Conservation (phyloP, 2,797 vertebrate genomes). For the Centroberyx gerrardi region DNA sequence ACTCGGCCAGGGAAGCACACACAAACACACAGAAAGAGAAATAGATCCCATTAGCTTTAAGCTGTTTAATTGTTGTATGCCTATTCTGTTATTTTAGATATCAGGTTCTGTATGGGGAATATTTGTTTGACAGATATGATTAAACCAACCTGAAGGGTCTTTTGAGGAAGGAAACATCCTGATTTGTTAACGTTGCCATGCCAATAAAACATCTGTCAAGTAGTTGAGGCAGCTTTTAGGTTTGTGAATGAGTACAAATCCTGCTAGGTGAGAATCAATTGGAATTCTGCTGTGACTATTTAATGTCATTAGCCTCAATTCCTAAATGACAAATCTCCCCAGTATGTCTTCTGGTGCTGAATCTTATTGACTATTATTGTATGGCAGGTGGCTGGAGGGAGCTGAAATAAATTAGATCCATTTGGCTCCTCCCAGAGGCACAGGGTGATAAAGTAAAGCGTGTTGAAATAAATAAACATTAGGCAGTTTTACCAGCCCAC, state of each 20-base stretch:
- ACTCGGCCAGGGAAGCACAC: constrained; percentile 7
- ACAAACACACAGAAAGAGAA: constrained; percentile 16
- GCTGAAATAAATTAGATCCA: constrained; percentile 84
- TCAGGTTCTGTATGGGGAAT: not conserved
- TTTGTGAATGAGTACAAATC: constrained; percentile 19
- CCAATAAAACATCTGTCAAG: not conserved
- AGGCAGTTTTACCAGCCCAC: constrained; percentile 43
- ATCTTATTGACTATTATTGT: constrained; percentile 80
- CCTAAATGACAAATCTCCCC: constrained; percentile 79
- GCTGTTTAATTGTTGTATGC: constrained; percentile 2
- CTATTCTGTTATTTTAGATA: constrained; percentile 16
- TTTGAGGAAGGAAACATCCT: constrained; percentile 4
- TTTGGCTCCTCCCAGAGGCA: constrained; percentile 81
- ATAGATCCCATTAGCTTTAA: not conserved
- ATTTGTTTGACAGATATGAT: not conserved
- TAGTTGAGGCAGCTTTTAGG: not conserved
- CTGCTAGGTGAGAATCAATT: constrained; percentile 43
- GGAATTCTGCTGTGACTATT: constrained; percentile 69
- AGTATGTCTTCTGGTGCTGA: constrained; percentile 80
- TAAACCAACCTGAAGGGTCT: not conserved
- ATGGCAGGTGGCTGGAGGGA: constrained; percentile 63
- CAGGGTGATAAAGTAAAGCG: constrained; percentile 80
- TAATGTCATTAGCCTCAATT: constrained; percentile 77
- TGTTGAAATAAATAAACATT: constrained; percentile 75
- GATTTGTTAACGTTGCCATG: constrained; percentile 10